These are phyloP conservation scores for Brachypterus glaber DNA, from an alignment of 2,888 invertebrate species.

Conservation along the genomic window DNA sequence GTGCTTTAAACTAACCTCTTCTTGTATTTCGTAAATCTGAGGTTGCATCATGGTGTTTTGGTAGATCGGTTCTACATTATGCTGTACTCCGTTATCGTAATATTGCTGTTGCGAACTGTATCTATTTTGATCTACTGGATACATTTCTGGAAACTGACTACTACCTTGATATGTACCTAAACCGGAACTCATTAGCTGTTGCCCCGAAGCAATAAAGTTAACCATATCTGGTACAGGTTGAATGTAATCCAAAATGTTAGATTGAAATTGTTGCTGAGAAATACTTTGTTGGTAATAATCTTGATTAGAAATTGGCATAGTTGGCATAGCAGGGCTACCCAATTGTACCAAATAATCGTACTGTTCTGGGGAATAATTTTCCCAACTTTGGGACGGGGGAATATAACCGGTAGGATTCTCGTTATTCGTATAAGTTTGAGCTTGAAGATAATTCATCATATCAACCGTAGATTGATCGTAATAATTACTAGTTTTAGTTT, in stretches of 20 bases:
- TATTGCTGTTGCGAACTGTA: neutral
- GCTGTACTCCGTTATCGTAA: slow-evolving; percentile 1
- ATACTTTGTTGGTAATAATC: slow-evolving; percentile 18
- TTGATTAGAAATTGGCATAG: slow-evolving; percentile 13
- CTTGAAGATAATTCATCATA: slow-evolving; percentile 6
- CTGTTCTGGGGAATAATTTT: slow-evolving; percentile 26
- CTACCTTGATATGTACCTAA: slow-evolving; percentile 40
- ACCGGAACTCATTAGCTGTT: slow-evolving; percentile 42
- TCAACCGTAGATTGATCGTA: neutral
- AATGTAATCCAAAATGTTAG: slow-evolving; percentile 41
- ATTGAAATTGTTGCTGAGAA: slow-evolving; percentile 19
- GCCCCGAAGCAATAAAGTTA: slow-evolving; percentile 43
- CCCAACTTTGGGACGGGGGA: slow-evolving; percentile 22
- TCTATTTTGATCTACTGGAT: neutral
- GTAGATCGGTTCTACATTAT: neutral
- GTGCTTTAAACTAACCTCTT: no score
- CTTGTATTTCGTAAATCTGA: slow-evolving; percentile 3
- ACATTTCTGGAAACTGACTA: slow-evolving; percentile 10
- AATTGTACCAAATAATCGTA: slow-evolving; percentile 21
- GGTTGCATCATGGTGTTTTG: neutral
- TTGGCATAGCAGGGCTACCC: slow-evolving; percentile 14
- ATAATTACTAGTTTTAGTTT: no score
- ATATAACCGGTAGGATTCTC: slow-evolving; percentile 9
- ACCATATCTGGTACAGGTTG: slow-evolving; percentile 44
- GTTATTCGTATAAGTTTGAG: no score